Conservation (phyloP, 2,797 vertebrate genomes). For the Morus bassanus region DNA sequence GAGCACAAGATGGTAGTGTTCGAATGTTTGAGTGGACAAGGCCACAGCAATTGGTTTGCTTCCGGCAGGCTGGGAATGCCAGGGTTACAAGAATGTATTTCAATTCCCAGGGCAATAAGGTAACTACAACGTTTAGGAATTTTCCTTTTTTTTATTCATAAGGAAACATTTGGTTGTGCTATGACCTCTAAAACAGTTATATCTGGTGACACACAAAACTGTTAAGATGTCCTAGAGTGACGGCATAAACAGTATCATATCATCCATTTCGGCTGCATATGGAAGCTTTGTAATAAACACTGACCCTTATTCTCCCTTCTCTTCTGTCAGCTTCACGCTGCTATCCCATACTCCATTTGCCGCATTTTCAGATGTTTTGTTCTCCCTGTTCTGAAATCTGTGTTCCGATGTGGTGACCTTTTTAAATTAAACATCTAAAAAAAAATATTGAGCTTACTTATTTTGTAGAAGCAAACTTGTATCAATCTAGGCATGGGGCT, state of each 20-base stretch:
- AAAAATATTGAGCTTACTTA: background rate
- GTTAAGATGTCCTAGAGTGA: background rate
- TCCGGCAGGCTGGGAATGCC: constrained; percentile 95
- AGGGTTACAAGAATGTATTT: constrained; percentile 96
- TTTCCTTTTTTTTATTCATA: background rate
- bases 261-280: background rate
- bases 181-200: background rate
- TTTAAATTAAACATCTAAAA: background rate
- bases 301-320: background rate
- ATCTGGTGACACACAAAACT: background rate
- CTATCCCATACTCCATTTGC: background rate
- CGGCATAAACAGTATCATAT: background rate
- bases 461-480: background rate
- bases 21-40: constrained; percentile 99
- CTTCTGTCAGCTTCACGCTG: background rate
- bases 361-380: background rate
- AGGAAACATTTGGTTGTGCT: background rate
- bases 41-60: constrained; percentile 95
- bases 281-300: background rate
- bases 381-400: background rate
- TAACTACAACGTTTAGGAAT: background rate
- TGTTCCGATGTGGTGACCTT: background rate
- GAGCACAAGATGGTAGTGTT: constrained; percentile 96
- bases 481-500: background rate
- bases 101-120: constrained; percentile 98